phyloP scores from a whole-genome alignment of 2,888 invertebrate genomes.

The Andrena camellia region DNA sequence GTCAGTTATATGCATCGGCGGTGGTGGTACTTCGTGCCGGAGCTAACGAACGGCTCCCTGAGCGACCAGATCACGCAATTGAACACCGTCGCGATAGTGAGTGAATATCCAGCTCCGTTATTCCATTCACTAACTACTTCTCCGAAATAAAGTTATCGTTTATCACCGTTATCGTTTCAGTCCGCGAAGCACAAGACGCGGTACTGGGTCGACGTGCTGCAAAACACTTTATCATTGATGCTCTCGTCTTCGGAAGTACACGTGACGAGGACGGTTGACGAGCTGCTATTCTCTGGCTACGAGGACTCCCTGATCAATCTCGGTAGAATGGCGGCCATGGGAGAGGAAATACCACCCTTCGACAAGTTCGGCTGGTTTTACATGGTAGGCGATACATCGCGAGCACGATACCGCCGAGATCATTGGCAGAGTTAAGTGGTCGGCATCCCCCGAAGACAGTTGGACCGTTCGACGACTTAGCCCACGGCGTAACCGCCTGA shows the following conservation, averaged over 20 bases:
- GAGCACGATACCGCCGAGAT: no score
- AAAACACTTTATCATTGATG: constrained; percentile 88
- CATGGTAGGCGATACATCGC: constrained; percentile 83
- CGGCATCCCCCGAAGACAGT: not conserved
- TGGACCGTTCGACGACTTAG: not conserved
- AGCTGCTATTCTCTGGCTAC: constrained; percentile 93
- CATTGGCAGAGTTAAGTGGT: no score
- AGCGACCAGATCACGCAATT: constrained; percentile 90
- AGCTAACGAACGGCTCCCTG: constrained; percentile 89
- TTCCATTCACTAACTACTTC: not conserved
- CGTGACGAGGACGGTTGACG: constrained; percentile 88
- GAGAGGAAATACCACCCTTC: constrained; percentile 86
- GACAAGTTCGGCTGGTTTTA: constrained; percentile 96
- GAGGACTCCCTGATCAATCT: constrained; percentile 90
- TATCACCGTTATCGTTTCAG: constrained; percentile 76
- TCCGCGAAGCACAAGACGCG: constrained; percentile 87
- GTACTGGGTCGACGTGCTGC: constrained; percentile 87
- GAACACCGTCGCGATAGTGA: constrained; percentile 92
- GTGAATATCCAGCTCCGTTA: constrained; percentile 74
- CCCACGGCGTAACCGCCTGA: not conserved
- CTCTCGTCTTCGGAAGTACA: constrained; percentile 87
- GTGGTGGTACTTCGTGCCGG: constrained; percentile 90
- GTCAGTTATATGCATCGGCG: constrained; percentile 90
- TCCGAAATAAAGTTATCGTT: not conserved
- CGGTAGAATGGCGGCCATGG: constrained; percentile 87